Conservation (phyloP, 2,113 vertebrate species). For the Callospermophilus lateralis region DNA sequence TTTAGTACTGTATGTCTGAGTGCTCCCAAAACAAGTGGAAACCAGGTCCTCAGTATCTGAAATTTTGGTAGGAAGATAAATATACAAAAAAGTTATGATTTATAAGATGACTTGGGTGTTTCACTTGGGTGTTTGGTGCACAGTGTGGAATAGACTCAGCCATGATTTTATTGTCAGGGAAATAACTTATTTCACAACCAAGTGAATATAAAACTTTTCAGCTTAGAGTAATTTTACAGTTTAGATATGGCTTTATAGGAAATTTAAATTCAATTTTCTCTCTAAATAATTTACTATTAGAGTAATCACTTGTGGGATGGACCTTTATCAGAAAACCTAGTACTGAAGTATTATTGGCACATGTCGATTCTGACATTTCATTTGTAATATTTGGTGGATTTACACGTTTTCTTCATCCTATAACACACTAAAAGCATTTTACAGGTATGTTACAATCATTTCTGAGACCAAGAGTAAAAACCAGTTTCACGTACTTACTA, state of each 20-base stretch:
- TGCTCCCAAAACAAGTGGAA: not conserved
- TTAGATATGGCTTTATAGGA: not conserved
- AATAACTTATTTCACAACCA: not conserved
- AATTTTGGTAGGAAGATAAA: not conserved
- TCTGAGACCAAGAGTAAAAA: not conserved
- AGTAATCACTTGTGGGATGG: not conserved
- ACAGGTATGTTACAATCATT: not conserved
- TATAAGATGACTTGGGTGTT: slow-evolving; percentile 25
- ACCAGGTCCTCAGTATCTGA: not conserved
- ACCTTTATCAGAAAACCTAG: not conserved
- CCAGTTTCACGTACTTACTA: not conserved
- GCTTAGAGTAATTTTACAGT: not conserved
- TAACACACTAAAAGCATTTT: not conserved
- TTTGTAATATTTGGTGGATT: not conserved
- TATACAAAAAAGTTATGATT: not conserved
- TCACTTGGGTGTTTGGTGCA: slow-evolving; percentile 56
- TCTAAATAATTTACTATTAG: slow-evolving; percentile 3
- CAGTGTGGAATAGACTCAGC: slow-evolving; percentile 61
- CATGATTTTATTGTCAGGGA: not conserved
- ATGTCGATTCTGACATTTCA: not conserved
- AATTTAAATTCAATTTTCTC: slow-evolving; percentile 29
- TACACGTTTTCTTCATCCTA: not conserved
- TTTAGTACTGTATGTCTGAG: not conserved
- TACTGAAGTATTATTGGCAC: not conserved
- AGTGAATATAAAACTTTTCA: not conserved